phyloP scores from a whole-genome alignment of 92 coral and sea anemone genomes.

The Palythoa grandis region DNA sequence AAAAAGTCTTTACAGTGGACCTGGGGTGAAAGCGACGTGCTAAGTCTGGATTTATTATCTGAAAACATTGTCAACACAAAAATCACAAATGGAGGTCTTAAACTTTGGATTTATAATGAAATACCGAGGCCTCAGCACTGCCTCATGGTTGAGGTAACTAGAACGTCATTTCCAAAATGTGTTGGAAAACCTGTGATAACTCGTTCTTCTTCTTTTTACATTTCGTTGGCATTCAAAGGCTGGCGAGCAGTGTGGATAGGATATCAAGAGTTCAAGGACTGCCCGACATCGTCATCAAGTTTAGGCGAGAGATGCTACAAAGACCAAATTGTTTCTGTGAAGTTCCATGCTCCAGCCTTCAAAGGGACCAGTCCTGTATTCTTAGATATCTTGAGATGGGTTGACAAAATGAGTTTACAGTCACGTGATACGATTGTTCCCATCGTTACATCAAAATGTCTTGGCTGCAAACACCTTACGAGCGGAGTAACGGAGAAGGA shows the following conservation, averaged over 20 bases:
- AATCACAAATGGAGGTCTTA: constrained; percentile 51
- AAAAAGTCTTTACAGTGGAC: constrained; percentile 39
- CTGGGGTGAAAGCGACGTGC: background rate
- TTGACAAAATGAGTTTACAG: constrained; percentile 16
- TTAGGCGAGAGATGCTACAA: background rate
- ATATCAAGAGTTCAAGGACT: background rate
- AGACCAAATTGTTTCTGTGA: background rate
- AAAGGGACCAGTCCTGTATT: background rate
- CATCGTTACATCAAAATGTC: background rate
- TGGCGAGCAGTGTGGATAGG: constrained; percentile 59
- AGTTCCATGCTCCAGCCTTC: background rate
- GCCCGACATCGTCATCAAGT: background rate
- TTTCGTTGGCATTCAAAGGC: constrained; percentile 47
- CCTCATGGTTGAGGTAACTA: background rate
- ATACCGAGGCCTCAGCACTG: background rate
- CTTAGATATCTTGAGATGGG: constrained; percentile 21
- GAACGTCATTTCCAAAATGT: background rate
- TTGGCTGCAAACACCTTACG: background rate
- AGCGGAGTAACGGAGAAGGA: constrained; percentile 3
- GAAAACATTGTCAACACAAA: background rate
- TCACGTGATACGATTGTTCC: constrained; percentile 25
- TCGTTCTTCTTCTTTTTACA: constrained; percentile 3
- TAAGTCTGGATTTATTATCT: background rate
- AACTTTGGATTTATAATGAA: constrained; percentile 68
- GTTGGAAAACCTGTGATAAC: background rate